Conservation (phyloP, 2,797 vertebrate genomes). For the Falco concolor region DNA sequence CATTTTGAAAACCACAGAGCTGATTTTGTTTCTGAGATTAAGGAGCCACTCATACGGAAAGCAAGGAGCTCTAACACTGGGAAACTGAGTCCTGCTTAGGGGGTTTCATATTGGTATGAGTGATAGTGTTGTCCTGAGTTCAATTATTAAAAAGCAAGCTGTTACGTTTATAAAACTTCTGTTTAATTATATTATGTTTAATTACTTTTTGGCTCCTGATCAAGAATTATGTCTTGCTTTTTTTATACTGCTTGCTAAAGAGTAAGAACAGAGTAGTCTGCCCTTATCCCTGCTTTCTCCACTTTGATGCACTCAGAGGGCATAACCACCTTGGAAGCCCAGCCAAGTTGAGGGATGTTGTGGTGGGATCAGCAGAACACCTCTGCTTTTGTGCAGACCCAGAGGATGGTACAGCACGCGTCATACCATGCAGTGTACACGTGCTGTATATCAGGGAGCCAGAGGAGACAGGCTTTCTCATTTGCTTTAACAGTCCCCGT, state of each 20-base stretch:
- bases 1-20: background rate
- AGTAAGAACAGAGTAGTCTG: background rate
- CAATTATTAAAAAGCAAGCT: background rate
- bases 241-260: background rate
- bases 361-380: background rate
- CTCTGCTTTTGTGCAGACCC: background rate
- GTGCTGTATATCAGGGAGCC: background rate
- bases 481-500: background rate
- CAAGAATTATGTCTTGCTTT: background rate
- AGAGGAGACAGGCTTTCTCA: background rate
- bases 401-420: background rate
- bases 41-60: background rate
- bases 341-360: fast-evolving
- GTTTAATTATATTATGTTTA: background rate
- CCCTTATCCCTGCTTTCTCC: background rate
- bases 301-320: background rate
- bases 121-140: background rate
- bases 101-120: background rate
- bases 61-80: background rate
- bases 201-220: background rate
- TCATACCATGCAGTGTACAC: fast-evolving
- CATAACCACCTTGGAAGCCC: background rate
- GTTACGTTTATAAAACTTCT: background rate
- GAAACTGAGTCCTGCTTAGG: background rate
- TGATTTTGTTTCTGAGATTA: background rate